Evolutionary conservation across 1,140 invertebrate genomes (phyloP).

Genomic region (Rhopalosiphum padi): DNA sequence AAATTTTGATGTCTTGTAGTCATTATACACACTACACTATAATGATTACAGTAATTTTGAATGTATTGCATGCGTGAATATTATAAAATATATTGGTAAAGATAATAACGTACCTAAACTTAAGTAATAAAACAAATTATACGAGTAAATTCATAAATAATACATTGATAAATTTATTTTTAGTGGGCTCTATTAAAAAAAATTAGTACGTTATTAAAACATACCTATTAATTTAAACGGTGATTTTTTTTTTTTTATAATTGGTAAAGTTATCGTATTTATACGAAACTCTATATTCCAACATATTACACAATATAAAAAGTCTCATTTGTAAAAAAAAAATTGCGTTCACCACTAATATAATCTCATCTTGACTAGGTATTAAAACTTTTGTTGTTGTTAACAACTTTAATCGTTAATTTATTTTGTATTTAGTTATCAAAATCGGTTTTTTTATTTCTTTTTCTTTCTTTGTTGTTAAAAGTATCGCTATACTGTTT

Average conservation of each 20-base stretch:
- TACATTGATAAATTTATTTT: not conserved
- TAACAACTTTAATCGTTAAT: constrained; percentile 21
- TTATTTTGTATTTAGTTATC: constrained; percentile 32
- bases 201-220: not conserved
- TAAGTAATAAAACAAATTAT: not conserved
- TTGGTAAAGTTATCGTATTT: not conserved
- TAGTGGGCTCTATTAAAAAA: not conserved
- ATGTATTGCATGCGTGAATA: not conserved
- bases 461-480: not conserved
- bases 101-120: not conserved
- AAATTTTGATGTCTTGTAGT: not conserved
- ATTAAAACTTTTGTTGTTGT: constrained; percentile 1
- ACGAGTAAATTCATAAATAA: not conserved
- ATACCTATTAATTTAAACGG: not conserved
- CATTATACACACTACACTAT: not conserved
- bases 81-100: not conserved
- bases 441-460: not conserved
- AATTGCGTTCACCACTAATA: not conserved
- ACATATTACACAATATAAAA: not conserved
- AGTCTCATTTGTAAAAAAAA: not conserved
- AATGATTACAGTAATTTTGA: not conserved
- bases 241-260: not conserved
- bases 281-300: not conserved
- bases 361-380: not conserved
- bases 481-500: not conserved